phyloP scores from a whole-genome alignment of 2,113 vertebrate genomes.

The Rhinogobius similis region DNA sequence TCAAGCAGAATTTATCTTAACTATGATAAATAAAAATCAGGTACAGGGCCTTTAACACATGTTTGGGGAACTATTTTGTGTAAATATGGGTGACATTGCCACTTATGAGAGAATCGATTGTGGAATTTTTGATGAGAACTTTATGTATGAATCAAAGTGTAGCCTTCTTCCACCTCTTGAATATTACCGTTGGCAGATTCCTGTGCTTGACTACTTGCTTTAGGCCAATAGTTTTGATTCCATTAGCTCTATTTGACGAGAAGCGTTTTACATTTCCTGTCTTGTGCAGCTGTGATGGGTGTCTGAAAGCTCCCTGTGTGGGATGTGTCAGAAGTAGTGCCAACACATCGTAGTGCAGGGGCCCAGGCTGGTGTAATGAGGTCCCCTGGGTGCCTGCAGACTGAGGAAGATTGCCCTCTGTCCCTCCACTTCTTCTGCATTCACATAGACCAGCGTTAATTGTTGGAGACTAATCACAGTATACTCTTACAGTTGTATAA shows the following conservation, averaged over 20 bases:
- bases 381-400: conserved; percentile 66
- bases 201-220: not conserved
- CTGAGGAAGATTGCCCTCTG: conserved; percentile 50
- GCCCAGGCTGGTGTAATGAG: conserved; percentile 68
- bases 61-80: no score
- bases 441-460: conserved; percentile 47
- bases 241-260: conserved; percentile 1
- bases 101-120: not conserved
- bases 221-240: not conserved
- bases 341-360: conserved; percentile 46
- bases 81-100: not conserved
- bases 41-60: no score
- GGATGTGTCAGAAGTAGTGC: conserved; percentile 60
- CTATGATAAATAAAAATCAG: no score
- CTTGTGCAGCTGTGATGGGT: conserved; percentile 3
- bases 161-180: not conserved
- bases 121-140: no score
- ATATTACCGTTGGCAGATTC: not conserved
- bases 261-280: not conserved
- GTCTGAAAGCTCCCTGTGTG: conserved; percentile 17
- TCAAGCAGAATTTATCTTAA: no score
- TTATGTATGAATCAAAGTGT: no score
- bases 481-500: not conserved
- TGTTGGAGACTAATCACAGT: conserved; percentile 35
- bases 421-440: conserved; percentile 31